Conservation (phyloP, 1,140 invertebrate genomes). For the Coptotermes formosanus region DNA sequence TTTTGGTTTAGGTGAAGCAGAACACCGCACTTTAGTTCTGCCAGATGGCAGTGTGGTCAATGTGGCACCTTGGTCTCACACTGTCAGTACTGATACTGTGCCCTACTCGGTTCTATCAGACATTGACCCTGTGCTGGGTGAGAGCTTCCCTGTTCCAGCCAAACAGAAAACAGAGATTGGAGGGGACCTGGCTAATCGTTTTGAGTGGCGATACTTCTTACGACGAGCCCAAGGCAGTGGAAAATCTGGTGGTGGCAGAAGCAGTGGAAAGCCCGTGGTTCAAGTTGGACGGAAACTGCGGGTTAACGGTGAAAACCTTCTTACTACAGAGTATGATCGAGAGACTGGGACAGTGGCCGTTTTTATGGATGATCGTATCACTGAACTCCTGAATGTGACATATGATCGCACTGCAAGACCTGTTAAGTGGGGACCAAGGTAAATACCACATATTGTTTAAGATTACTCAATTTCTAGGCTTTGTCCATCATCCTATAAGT, state of each 20-base stretch:
- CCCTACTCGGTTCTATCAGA: constrained; percentile 81
- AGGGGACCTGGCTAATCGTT: constrained; percentile 85
- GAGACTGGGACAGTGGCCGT: constrained; percentile 85
- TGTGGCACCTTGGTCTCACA: constrained; percentile 78
- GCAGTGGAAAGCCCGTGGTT: constrained; percentile 59
- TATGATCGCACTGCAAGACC: constrained; percentile 90
- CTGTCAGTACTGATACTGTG: constrained; percentile 80
- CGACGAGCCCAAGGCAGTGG: constrained; percentile 58
- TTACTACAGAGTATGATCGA: constrained; percentile 90
- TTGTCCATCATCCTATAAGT: too few species aligned
- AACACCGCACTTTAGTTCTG: constrained; percentile 75
- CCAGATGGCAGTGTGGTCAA: constrained; percentile 78
- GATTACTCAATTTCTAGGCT: too few species aligned
- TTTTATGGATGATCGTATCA: constrained; percentile 81
- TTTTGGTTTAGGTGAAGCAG: constrained; percentile 61
- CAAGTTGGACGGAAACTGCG: constrained; percentile 81
- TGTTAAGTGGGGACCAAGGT: constrained; percentile 81
- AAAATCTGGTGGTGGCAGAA: constrained; percentile 50
- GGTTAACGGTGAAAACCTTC: constrained; percentile 87
- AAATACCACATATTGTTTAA: constrained; percentile 27
- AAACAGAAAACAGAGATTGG: constrained; percentile 83
- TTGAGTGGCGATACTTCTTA: constrained; percentile 93
- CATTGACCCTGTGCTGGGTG: constrained; percentile 77
- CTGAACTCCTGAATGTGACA: constrained; percentile 83
- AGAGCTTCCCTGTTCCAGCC: constrained; percentile 86